Conservation (phyloP, 2,888 invertebrate genomes). For the Cosmia trapezina region DNA sequence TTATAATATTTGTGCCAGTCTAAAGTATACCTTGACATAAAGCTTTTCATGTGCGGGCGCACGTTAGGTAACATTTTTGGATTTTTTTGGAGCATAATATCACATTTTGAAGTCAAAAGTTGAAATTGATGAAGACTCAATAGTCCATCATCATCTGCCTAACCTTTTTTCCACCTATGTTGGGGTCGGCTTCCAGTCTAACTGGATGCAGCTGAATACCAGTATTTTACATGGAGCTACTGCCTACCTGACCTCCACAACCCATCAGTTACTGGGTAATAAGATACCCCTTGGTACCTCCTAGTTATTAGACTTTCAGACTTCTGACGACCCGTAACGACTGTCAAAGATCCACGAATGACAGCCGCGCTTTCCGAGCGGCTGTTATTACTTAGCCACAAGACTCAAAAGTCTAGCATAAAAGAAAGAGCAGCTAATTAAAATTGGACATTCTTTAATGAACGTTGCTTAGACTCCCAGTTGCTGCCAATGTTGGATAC, state of each 20-base stretch:
- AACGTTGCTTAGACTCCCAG: neutral
- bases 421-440: neutral
- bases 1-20: neutral
- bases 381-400: neutral
- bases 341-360: no score
- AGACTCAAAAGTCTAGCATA: neutral
- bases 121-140: constrained; percentile 8
- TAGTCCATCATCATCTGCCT: neutral
- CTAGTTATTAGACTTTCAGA: no score
- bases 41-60: neutral
- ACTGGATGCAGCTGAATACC: no score
- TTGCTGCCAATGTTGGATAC: constrained; percentile 7
- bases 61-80: neutral
- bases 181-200: no score
- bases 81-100: constrained; percentile 9
- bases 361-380: no score
- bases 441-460: constrained; percentile 4
- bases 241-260: no score
- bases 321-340: no score
- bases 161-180: no score
- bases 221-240: no score
- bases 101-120: neutral
- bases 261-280: no score
- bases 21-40: constrained; percentile 5
- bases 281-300: no score